phyloP scores from a whole-genome alignment of 2,113 vertebrate species.

The Centrocercus urophasianus region DNA sequence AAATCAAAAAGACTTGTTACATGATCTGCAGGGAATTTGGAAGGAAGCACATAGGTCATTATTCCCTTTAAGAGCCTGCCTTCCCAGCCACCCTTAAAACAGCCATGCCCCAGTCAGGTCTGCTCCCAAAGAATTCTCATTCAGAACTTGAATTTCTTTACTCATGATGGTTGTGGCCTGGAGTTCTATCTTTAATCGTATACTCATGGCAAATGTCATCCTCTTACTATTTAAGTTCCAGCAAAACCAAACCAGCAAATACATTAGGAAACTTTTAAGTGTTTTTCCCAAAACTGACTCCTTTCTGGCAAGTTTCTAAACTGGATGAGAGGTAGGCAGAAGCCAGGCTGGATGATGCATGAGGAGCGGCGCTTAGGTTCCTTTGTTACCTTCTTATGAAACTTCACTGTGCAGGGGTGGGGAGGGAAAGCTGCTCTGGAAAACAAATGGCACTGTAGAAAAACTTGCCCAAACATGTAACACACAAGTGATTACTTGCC shows the following conservation, averaged over 20 bases:
- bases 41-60: neutral
- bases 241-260: neutral
- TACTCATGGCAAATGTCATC: accelerated
- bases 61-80: neutral
- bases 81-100: neutral
- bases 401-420: accelerated
- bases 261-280: neutral
- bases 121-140: neutral
- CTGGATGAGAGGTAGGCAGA: neutral
- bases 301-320: neutral
- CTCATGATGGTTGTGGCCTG: neutral
- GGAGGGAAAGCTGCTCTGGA: neutral
- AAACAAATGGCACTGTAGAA: neutral
- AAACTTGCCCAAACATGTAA: neutral
- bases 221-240: neutral
- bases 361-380: neutral
- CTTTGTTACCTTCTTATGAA: neutral
- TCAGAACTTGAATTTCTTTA: neutral
- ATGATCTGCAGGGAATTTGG: neutral
- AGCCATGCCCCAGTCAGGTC: neutral
- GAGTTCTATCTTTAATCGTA: neutral
- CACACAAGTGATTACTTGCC: neutral
- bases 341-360: neutral
- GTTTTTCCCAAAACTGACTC: neutral
- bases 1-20: neutral